These are phyloP conservation scores for Nothocercus nigrocapillus DNA, from an alignment of 2,113 vertebrate species.

Conservation along the genomic window DNA sequence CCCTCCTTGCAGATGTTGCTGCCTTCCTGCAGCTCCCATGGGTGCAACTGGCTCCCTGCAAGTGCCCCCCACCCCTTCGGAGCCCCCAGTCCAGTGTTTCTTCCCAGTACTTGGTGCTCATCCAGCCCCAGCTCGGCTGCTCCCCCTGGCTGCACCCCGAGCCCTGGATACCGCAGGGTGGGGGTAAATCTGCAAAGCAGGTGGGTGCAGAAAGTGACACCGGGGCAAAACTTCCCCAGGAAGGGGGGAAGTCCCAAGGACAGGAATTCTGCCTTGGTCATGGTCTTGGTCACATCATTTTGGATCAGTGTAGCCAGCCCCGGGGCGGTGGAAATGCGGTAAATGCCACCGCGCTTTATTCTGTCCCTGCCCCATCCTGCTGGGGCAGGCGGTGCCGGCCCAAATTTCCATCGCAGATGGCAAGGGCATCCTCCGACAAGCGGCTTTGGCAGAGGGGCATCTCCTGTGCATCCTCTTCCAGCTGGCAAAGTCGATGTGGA, in stretches of 20 bases:
- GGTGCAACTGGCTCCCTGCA: background rate
- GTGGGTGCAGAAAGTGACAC: background rate
- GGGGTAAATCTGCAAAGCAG: background rate
- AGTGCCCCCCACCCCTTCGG: fast-evolving
- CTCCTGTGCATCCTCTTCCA: background rate
- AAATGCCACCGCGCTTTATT: conserved; percentile 9
- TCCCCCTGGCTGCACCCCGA: background rate
- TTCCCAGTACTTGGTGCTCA: background rate
- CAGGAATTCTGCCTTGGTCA: background rate
- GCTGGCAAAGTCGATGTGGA: background rate
- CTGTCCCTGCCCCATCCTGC: fast-evolving
- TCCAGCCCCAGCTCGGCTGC: background rate
- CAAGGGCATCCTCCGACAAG: fast-evolving
- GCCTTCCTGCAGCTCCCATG: background rate
- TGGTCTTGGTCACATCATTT: background rate
- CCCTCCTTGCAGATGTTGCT: background rate
- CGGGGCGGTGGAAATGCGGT: background rate
- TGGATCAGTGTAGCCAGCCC: background rate
- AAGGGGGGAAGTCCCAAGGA: no score
- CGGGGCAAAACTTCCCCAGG: background rate
- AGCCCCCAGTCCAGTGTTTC: background rate
- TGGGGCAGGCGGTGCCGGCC: background rate
- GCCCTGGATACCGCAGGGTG: no score
- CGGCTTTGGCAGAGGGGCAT: background rate
- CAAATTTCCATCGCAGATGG: background rate